Evolutionary conservation across 2,797 vertebrate genomes (phyloP).

Genomic region (Siniperca undulata): DNA sequence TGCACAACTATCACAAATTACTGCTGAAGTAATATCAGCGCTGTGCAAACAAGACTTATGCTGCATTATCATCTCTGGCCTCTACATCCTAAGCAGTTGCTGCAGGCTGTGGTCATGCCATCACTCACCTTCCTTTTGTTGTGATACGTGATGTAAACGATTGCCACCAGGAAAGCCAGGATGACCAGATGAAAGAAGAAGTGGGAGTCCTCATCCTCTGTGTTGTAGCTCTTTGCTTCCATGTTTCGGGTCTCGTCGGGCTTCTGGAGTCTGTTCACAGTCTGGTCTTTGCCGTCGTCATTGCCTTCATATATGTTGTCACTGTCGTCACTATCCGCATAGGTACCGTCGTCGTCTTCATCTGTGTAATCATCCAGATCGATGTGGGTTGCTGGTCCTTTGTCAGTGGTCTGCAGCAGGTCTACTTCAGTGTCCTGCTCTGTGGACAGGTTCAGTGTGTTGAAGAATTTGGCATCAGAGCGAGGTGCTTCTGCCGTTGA

Average conservation of each 20-base stretch:
- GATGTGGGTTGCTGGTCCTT: rapidly evolving
- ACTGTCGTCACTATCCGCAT: rapidly evolving
- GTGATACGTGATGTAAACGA: slow-evolving; percentile 95
- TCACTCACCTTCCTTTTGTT: slow-evolving; percentile 96
- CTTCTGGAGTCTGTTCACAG: neutral
- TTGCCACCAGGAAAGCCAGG: slow-evolving; percentile 93
- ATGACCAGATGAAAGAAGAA: slow-evolving; percentile 96
- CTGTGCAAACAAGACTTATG: neutral
- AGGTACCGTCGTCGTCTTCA: neutral
- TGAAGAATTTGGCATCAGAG: neutral
- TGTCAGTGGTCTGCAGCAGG: neutral
- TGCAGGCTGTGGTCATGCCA: neutral
- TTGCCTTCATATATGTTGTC: neutral
- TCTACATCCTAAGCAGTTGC: neutral
- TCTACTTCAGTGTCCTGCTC: neutral
- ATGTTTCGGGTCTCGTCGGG: slow-evolving; percentile 49
- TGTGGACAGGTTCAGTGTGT: neutral
- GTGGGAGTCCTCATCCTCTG: slow-evolving; percentile 92
- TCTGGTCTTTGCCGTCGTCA: slow-evolving; percentile 19
- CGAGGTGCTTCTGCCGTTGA: rapidly evolving
- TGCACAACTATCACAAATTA: no score
- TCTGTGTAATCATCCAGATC: rapidly evolving
- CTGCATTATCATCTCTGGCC: neutral
- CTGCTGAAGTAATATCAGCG: neutral
- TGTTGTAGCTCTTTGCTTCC: slow-evolving; percentile 71